Percentiles rank a stretch among this genome's conserved stretches.
Conservation (phyloP, 2,113 vertebrate genomes). For the Notarius lentiginosus region DNA sequence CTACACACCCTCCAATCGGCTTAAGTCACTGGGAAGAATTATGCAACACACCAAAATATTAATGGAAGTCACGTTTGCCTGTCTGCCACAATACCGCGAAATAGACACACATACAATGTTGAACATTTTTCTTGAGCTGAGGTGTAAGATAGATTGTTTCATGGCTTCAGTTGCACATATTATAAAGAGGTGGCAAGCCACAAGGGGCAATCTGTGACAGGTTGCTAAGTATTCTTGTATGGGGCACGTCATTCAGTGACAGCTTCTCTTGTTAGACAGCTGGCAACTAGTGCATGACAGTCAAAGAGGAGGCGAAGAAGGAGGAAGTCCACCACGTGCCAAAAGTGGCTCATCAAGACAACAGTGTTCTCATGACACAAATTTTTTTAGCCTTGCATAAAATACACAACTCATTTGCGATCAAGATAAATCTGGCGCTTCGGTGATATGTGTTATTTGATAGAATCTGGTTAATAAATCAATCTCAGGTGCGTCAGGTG, state of each 20-base stretch:
- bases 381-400: slow-evolving; percentile 56
- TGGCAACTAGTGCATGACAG: slow-evolving; percentile 21
- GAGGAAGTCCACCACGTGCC: slow-evolving; percentile 42
- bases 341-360: slow-evolving; percentile 58
- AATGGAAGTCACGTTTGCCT: slow-evolving; percentile 36
- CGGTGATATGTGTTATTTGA: slow-evolving; percentile 36
- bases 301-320: neutral
- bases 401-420: slow-evolving; percentile 45
- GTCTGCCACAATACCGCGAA: slow-evolving; percentile 57
- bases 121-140: slow-evolving; percentile 38
- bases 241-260: slow-evolving; percentile 22
- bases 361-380: slow-evolving; percentile 64
- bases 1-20: neutral
- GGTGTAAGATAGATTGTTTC: slow-evolving; percentile 59
- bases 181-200: slow-evolving; percentile 43
- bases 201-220: slow-evolving; percentile 20
- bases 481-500: slow-evolving; percentile 24
- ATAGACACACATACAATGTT: slow-evolving; percentile 59
- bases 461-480: slow-evolving; percentile 39
- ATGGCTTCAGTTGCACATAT: slow-evolving; percentile 56
- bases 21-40: slow-evolving; percentile 11
- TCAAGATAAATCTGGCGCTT: slow-evolving; percentile 55
- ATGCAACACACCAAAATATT: slow-evolving; percentile 30
- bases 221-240: slow-evolving; percentile 36
- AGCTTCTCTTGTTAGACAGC: slow-evolving; percentile 38